Conservation (phyloP, 2,113 vertebrate species). For the Glaucidium brasilianum region DNA sequence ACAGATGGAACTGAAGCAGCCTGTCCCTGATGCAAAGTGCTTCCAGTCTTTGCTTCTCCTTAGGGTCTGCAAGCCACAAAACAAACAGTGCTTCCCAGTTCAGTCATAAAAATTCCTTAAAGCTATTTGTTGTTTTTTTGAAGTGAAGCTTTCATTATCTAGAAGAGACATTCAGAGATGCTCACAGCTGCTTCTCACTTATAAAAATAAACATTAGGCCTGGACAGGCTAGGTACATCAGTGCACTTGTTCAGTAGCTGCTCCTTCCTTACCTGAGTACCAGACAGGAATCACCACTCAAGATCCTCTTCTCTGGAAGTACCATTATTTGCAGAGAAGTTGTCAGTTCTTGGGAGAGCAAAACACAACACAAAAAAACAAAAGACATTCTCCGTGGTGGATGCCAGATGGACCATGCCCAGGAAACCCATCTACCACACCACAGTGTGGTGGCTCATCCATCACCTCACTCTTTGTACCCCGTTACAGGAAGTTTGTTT, state of each 20-base stretch:
- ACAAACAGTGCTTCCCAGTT: not conserved
- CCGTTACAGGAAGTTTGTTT: not conserved
- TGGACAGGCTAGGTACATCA: not conserved
- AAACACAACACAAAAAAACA: not conserved
- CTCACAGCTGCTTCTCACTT: not conserved
- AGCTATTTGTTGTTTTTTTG: not conserved
- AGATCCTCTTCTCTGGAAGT: not conserved
- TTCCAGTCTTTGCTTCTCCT: not conserved
- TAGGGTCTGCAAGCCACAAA: not conserved
- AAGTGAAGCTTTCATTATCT: constrained; percentile 29
- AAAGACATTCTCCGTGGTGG: not conserved
- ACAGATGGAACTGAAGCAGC: constrained; percentile 10
- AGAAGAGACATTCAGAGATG: not conserved
- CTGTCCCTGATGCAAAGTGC: not conserved
- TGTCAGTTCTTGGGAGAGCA: not conserved
- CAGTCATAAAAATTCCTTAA: not conserved
- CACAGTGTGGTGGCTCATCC: not conserved
- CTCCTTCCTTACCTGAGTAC: not conserved
- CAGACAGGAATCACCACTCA: not conserved
- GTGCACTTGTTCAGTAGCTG: not conserved
- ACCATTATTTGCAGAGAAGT: not conserved
- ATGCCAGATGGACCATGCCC: not conserved
- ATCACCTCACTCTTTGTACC: not conserved
- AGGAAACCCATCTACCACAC: not conserved
- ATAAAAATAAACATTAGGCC: not conserved